Evolutionary conservation across 2,888 invertebrate species (phyloP).

Genomic region (Drosophila anceps): DNA sequence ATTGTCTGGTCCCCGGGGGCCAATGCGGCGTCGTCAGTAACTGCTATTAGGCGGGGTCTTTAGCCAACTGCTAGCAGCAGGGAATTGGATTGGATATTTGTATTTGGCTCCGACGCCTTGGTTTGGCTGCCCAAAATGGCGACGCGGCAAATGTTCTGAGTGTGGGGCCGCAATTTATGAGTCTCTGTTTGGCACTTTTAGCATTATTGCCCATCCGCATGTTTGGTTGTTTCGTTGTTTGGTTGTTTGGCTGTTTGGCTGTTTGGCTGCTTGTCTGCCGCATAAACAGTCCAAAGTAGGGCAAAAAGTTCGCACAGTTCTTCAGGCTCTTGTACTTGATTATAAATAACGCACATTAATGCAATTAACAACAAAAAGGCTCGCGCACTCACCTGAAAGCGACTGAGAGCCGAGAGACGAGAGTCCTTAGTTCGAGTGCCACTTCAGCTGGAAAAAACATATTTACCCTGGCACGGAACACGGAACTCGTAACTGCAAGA

Average conservation of each 20-base stretch:
- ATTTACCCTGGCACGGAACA: conserved; percentile 50
- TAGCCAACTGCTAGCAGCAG: conserved; percentile 59
- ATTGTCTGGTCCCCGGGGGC: conserved; percentile 81
- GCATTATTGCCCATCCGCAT: conserved; percentile 71
- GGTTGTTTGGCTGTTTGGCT: conserved; percentile 7
- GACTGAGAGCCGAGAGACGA: conserved; percentile 4
- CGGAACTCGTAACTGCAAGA: conserved; percentile 4
- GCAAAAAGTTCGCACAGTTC: conserved; percentile 55
- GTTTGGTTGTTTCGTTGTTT: conserved; percentile 22
- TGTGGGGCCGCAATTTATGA: conserved; percentile 67
- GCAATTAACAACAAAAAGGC: conserved; percentile 67
- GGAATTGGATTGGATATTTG: conserved; percentile 57
- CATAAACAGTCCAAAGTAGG: conserved; percentile 59
- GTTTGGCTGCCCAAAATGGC: conserved; percentile 38
- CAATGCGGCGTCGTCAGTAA: conserved; percentile 73
- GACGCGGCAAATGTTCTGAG: conserved; percentile 31
- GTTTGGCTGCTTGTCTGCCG: conserved; percentile 9
- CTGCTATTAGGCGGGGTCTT: conserved; percentile 72
- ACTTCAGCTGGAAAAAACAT: conserved; percentile 68
- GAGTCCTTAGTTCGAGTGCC: conserved; percentile 59
- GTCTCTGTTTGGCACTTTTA: conserved; percentile 78
- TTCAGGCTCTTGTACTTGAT: conserved; percentile 59
- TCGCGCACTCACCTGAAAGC: conserved; percentile 71
- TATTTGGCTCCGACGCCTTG: conserved; percentile 29
- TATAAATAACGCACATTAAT: conserved; percentile 78